Base-by-base conservation (phyloP, 2,113 vertebrate genomes). In the Sinocyclocheilus anophthalmus region DNA sequence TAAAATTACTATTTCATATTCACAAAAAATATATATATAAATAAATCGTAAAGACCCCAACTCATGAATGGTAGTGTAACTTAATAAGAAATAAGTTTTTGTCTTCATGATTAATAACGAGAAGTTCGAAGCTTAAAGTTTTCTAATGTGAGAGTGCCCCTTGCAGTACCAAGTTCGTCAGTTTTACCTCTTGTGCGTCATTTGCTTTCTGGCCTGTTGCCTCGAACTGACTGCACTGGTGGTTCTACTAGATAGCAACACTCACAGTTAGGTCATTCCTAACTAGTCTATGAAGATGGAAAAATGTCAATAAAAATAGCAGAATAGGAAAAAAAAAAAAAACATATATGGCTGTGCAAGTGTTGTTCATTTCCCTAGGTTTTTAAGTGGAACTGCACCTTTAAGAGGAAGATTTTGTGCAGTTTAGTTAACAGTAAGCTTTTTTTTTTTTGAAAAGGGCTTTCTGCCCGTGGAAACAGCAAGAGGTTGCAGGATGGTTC, bases 401-500 rank as follows among this genome's bases (percentile, higher is more conserved):
- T 76, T 76, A 76, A 76, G 24, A 76, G 24, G 24, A 9, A 5
- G 45, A 76, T 50, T 75, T n/a, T 75, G 45, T 45, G 72, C 72
- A 75, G 20, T 75, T 53, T 63, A 65, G 55, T 33, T 78, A 69
- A 72, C 76, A 73, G 84, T 72, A 61, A 50, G 50, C 69, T 39
- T 78, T 45, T 33, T 75, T 65, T 65, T 73, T 78, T 78, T 48
- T 39, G 4, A 59, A 18, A 79, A 59, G 9, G 67, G 24, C 76
- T 72, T 30, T 55, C 18, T 57, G 53, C 67, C 61, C 77, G 39
- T 24, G 57, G 70, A 80, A 82, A n/a, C 45, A 76, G 69, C 18
- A 26, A 83, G 45, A 80, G 65, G 50, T 55, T 59, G 45, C 45
- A 53, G 81, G 73, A 83, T 16, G 76, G 24, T 84, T 84, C 88